phyloP scores from a whole-genome alignment of 53 echinoderm and acorn worm genomes.

The Crossaster papposus region DNA sequence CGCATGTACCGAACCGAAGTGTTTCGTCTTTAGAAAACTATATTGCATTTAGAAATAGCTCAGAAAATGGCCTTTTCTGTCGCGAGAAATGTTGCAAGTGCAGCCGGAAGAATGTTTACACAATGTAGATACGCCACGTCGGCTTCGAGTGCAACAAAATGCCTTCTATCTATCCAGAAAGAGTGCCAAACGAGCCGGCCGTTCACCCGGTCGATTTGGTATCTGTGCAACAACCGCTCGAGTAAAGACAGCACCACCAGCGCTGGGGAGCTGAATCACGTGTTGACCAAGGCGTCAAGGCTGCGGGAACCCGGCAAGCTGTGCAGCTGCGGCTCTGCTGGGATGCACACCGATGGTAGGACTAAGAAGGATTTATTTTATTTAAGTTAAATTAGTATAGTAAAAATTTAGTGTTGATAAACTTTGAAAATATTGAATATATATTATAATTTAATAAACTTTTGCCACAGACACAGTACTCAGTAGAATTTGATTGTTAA shows the following conservation, averaged over 20 bases:
- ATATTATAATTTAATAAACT: too few species aligned
- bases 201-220: slow-evolving; percentile 67
- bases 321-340: slow-evolving; percentile 84
- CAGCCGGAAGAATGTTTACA: slow-evolving; percentile 37
- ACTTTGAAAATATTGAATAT: too few species aligned
- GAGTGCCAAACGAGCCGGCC: slow-evolving; percentile 49
- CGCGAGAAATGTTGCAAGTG: slow-evolving; percentile 31
- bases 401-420: too few species aligned
- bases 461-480: too few species aligned
- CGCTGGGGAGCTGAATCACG: slow-evolving; percentile 12
- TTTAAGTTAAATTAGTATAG: too few species aligned
- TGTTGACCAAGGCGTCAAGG: slow-evolving; percentile 29
- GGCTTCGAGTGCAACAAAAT: slow-evolving; percentile 6
- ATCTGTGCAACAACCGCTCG: slow-evolving; percentile 26
- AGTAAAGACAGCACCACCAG: slow-evolving; percentile 11
- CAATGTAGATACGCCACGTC: slow-evolving; percentile 44
- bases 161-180: slow-evolving; percentile 22
- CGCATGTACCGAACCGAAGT: too few species aligned
- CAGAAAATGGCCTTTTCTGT: slow-evolving; percentile 57
- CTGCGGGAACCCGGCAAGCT: slow-evolving; percentile 61
- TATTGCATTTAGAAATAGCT: background rate
- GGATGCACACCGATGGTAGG: slow-evolving; percentile 84
- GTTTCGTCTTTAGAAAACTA: background rate
- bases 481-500: too few species aligned
- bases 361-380: too few species aligned